Evolutionary conservation across 2,113 vertebrate species (phyloP).

Genomic region (Xyrauchen texanus): DNA sequence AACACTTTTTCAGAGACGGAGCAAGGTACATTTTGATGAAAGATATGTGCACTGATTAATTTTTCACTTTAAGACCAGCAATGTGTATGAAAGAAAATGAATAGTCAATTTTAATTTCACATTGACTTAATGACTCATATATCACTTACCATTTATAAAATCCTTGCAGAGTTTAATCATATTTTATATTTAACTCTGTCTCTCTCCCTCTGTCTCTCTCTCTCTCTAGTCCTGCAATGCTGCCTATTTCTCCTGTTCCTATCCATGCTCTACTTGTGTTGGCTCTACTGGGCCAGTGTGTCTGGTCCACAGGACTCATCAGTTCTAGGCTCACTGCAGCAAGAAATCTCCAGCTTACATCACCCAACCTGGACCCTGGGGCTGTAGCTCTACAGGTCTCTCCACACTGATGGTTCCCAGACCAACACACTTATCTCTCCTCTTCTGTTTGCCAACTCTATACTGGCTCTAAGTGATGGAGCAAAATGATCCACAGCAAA

Average conservation of each 20-base stretch:
- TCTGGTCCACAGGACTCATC: slow-evolving; percentile 45
- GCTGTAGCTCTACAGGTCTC: slow-evolving; percentile 60
- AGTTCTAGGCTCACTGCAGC: background rate
- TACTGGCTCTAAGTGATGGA: slow-evolving; percentile 53
- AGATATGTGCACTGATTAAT: no score
- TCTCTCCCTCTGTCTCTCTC: background rate
- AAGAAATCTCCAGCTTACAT: slow-evolving; percentile 41
- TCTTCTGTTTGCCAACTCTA: slow-evolving; percentile 63
- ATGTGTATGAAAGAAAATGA: no score
- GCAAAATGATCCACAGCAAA: slow-evolving; percentile 59
- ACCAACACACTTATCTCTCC: slow-evolving; percentile 66
- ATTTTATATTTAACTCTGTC: no score
- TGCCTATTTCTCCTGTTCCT: slow-evolving; percentile 30
- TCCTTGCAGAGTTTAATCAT: background rate
- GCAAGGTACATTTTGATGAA: no score
- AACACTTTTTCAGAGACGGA: no score
- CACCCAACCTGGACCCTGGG: slow-evolving; percentile 70
- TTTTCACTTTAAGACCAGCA: no score
- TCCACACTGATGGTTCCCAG: slow-evolving; percentile 46
- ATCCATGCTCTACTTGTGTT: slow-evolving; percentile 47
- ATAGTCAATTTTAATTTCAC: no score
- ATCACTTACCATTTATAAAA: background rate
- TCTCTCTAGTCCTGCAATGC: slow-evolving; percentile 61
- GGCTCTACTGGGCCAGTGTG: slow-evolving; percentile 51
- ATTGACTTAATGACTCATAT: no score